These are phyloP conservation scores for Ectropis grisescens DNA, from an alignment of 1,140 invertebrate species.

Conservation along the genomic window DNA sequence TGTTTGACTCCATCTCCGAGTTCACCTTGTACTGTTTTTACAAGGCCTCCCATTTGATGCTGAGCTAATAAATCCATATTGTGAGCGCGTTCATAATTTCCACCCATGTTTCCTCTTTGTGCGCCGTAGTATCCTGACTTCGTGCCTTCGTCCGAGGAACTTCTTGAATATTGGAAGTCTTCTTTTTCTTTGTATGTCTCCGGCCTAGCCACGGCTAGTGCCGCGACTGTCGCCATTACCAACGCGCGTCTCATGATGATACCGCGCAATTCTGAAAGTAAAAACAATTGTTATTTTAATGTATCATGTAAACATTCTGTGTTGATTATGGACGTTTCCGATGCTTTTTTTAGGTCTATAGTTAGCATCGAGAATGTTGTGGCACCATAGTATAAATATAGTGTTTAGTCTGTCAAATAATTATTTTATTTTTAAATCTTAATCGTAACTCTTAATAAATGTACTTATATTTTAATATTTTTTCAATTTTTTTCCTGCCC, in stretches of 20 bases:
- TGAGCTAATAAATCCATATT: slow-evolving; percentile 64
- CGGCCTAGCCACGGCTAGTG: slow-evolving; percentile 39
- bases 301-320: too few relatives aligned
- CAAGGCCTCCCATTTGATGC: slow-evolving; percentile 54
- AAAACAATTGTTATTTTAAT: too few relatives aligned
- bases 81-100: slow-evolving; percentile 61
- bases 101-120: slow-evolving; percentile 65
- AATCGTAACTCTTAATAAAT: too few relatives aligned
- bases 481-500: too few relatives aligned
- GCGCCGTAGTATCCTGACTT: slow-evolving; percentile 60
- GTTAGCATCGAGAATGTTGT: too few relatives aligned
- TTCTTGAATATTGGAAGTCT: slow-evolving; percentile 64
- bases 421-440: too few relatives aligned
- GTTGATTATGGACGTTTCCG: too few relatives aligned
- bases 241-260: slow-evolving; percentile 36
- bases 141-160: slow-evolving; percentile 49
- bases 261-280: too few relatives aligned
- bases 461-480: too few relatives aligned
- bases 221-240: slow-evolving; percentile 25
- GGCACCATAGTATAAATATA: too few relatives aligned
- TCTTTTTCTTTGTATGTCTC: slow-evolving; percentile 62
- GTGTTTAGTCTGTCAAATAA: too few relatives aligned
- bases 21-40: slow-evolving; percentile 50
- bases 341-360: too few relatives aligned
- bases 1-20: slow-evolving; percentile 45